Conservation (phyloP, 1,140 invertebrate genomes). For the Harlomillsia oculata region DNA sequence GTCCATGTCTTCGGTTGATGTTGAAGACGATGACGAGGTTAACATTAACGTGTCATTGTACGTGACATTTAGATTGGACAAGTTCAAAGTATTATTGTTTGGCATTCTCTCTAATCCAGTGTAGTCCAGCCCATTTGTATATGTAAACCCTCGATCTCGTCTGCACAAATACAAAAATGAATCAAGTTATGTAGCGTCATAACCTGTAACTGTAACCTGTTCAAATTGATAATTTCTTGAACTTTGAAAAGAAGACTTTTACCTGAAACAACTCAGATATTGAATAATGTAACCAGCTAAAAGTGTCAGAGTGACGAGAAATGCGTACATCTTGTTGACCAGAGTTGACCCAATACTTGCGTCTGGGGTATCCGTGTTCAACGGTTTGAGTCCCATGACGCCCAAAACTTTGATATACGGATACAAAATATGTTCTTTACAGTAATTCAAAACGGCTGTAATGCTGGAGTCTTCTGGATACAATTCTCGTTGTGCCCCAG, state of each 20-base stretch:
- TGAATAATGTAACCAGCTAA: conserved; percentile 61
- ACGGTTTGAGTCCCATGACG: conserved; percentile 60
- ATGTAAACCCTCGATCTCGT: conserved; percentile 9
- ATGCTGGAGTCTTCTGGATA: conserved; percentile 12
- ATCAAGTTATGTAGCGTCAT: neutral
- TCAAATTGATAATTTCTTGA: neutral
- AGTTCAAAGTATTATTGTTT: too few relatives aligned
- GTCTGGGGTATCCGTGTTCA: conserved; percentile 48
- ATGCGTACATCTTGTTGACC: conserved; percentile 56
- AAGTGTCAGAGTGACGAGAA: conserved; percentile 55
- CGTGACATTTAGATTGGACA: neutral
- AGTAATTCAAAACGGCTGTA: conserved; percentile 16
- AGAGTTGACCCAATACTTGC: conserved; percentile 48
- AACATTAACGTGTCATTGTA: neutral
- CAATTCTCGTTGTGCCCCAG: too few relatives aligned
- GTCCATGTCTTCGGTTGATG: neutral
- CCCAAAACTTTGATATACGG: conserved; percentile 59
- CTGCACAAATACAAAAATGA: neutral
- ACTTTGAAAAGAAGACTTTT: conserved; percentile 24
- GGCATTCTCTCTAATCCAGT: too few relatives aligned
- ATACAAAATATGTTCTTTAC: conserved; percentile 17
- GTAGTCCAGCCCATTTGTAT: too few relatives aligned
- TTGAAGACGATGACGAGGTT: neutral
- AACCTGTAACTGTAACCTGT: neutral
- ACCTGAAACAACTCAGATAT: conserved; percentile 66